Base-by-base conservation (phyloP, 2,113 vertebrate species). In the Brachypodius melanocephalos region DNA sequence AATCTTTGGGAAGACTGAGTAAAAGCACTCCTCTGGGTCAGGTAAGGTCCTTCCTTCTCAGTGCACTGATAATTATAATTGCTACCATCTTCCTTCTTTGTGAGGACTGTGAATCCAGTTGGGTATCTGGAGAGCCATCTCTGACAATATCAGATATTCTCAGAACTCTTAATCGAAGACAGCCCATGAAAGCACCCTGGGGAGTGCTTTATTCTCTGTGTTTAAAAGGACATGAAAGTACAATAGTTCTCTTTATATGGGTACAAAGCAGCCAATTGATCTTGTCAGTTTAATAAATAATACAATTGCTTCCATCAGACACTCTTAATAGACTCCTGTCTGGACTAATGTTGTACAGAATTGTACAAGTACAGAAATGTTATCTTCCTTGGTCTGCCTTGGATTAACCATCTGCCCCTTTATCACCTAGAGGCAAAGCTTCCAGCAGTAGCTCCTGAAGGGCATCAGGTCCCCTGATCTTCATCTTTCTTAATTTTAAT, bases 271-370 rank as follows among this genome's bases (percentile, higher is more conserved):
- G 94, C 76, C 94, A 92, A 95, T 97, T 97, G 93, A 96, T 97
- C 94, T 97, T 96, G 93, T 95, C 93, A 96, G 92, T 94, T 95
- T 96, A 97, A 96, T 97, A 97, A 96, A 96, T 97, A 97, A 96
- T 97, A 96, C 90, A 95, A 91, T 96, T 90, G 90, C 93, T 97
- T 96, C 95, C 88, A 96, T 96, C 93, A 96, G 93, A 92, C 94
- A 90, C 85, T 93, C 93, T 95, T 96, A 96, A 96, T 95, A 96
- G 91, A 94, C 89, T 97, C 90, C 96, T 97, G 85, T 95, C 95
- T 93, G 89, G 79, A 95, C 89, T 96, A 96, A 96, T 96, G 91
- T 88, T 80, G 68, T 94, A 96, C 90, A 94, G 83, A 96, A 92
- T 88, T 83, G 92, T 94, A 94, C 94, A 93, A 94, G 88, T 89